Evolutionary conservation across 1,140 invertebrate genomes (phyloP).

Genomic region (Hyphantria cunea): DNA sequence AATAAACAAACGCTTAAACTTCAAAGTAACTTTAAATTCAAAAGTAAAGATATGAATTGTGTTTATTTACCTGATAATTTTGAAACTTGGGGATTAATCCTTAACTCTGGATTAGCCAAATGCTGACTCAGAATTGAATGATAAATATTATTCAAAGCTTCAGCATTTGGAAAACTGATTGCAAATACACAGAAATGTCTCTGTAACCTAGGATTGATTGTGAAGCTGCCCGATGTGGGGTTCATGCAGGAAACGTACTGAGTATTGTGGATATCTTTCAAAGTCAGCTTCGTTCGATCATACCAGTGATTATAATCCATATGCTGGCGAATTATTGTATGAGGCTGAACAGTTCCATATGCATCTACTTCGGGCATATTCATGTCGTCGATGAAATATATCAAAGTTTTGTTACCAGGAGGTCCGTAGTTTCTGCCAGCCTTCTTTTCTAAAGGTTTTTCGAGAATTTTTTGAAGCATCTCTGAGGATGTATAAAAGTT

Average conservation of each 20-base stretch:
- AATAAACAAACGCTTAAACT: slow-evolving; percentile 1
- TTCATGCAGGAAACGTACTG: slow-evolving; percentile 99
- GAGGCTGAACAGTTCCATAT: slow-evolving; percentile 97
- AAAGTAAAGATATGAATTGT: too few relatives aligned
- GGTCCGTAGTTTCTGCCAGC: slow-evolving; percentile 97
- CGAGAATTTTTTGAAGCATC: slow-evolving; percentile 97
- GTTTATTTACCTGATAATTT: slow-evolving; percentile 79
- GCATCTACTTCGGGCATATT: slow-evolving; percentile 98
- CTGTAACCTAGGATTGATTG: slow-evolving; percentile 96
- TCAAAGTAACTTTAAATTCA: neutral
- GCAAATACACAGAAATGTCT: slow-evolving; percentile 97
- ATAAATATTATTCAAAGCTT: slow-evolving; percentile 95
- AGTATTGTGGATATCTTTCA: slow-evolving; percentile 98
- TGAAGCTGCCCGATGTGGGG: slow-evolving; percentile 97
- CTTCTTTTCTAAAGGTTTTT: slow-evolving; percentile 98
- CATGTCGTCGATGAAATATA: slow-evolving; percentile 98
- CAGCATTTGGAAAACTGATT: slow-evolving; percentile 93
- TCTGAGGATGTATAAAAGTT: slow-evolving; percentile 98
- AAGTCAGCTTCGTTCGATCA: slow-evolving; percentile 92
- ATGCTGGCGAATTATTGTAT: slow-evolving; percentile 97
- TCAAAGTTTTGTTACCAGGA: slow-evolving; percentile 95
- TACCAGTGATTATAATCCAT: slow-evolving; percentile 98
- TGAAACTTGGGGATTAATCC: slow-evolving; percentile 86
- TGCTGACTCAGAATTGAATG: slow-evolving; percentile 94
- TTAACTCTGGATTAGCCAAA: slow-evolving; percentile 89